A percentile compares a stretch with the other conserved stretches of the same genome.
Evolutionary conservation across 2,888 invertebrate species (phyloP).

Genomic region (Dynastes maya): DNA sequence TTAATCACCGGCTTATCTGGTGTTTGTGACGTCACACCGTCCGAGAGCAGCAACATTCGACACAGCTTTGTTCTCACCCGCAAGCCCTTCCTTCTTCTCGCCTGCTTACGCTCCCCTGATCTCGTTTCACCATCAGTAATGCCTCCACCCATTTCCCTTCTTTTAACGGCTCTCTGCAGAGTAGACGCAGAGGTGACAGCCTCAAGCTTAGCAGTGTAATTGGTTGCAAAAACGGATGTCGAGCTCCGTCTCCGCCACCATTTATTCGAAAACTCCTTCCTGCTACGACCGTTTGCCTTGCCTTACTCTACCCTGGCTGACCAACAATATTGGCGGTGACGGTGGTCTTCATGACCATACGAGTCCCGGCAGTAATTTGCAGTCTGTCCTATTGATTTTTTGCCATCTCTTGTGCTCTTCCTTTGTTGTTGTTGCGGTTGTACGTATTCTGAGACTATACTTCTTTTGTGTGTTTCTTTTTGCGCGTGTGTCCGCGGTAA

Average conservation of each 20-base stretch:
- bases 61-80: constrained; percentile 56
- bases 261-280: constrained; percentile 57
- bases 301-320: constrained; percentile 37
- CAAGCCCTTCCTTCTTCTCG: constrained; percentile 18
- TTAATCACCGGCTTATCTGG: constrained; percentile 65
- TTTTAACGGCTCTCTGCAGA: constrained; percentile 42
- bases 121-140: constrained; percentile 12
- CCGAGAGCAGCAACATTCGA: constrained; percentile 57
- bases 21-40: constrained; percentile 63
- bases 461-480: constrained; percentile 40
- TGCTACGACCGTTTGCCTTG: constrained; percentile 22
- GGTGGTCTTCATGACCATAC: constrained; percentile 37
- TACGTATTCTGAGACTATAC: constrained; percentile 24
- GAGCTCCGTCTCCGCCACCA: constrained; percentile 55
- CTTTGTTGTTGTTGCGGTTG: constrained; percentile 13
- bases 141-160: constrained; percentile 41
- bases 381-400: constrained; percentile 49
- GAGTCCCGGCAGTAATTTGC: constrained; percentile 49
- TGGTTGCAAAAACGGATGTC: constrained; percentile 57
- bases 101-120: constrained; percentile 4
- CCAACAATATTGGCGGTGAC: constrained; percentile 46
- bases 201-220: constrained; percentile 55
- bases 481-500: constrained; percentile 40
- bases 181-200: constrained; percentile 55
- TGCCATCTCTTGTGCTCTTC: constrained; percentile 30